phyloP scores from a whole-genome alignment of 2,113 vertebrate species.

The Cyprinodon tularosa region DNA sequence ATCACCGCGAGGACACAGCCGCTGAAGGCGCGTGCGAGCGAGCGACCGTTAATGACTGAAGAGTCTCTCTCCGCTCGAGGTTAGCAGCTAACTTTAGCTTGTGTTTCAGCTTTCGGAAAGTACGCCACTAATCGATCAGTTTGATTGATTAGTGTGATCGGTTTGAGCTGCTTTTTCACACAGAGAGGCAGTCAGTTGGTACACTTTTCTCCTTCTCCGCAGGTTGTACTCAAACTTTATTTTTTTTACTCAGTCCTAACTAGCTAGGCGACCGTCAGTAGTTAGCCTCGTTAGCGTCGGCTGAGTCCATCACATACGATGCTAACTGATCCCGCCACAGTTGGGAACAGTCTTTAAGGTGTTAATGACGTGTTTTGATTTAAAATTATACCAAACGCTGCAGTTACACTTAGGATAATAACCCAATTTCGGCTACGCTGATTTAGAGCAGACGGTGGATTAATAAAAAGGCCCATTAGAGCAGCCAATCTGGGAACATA shows the following conservation, averaged over 20 bases:
- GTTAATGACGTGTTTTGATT: background rate
- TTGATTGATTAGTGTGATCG: background rate
- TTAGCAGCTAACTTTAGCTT: constrained; percentile 68
- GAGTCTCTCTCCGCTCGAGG: constrained; percentile 66
- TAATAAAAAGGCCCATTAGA: background rate
- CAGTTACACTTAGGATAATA: background rate
- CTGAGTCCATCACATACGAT: background rate
- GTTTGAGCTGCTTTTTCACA: no score
- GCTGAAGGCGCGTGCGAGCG: constrained; percentile 20
- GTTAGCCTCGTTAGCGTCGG: constrained; percentile 32
- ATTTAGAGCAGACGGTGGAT: background rate
- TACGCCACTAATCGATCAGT: background rate
- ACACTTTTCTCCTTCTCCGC: fast-evolving
- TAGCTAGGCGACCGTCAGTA: constrained; percentile 24
- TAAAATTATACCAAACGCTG: background rate
- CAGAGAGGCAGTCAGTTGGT: fast-evolving
- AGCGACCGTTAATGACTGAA: constrained; percentile 35
- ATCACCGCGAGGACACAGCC: background rate
- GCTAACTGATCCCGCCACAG: constrained; percentile 3
- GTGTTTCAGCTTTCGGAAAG: background rate
- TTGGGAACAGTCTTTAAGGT: background rate
- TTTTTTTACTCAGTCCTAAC: background rate
- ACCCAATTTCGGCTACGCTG: background rate
- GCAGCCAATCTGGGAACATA: background rate
- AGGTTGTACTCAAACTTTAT: fast-evolving